Evolutionary conservation across 2,797 vertebrate genomes (phyloP), one percentile per base, ranked within the genome.

Genomic region (Sebastes alutus): DNA sequence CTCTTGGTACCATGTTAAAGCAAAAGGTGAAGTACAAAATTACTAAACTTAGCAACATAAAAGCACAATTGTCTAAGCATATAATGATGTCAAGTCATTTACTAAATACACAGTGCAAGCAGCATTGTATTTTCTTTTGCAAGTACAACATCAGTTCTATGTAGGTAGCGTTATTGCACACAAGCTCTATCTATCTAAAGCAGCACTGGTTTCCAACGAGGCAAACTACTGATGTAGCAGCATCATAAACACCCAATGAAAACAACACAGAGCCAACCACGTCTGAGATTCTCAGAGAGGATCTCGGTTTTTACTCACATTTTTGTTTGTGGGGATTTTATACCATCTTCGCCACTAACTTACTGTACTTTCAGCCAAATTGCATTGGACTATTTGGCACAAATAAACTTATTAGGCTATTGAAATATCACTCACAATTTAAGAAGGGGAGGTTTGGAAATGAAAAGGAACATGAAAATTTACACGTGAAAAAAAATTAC

Each of bases 181-280:
- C 81, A 93, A 91, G 90, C 87, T 91, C 84, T 92, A 89, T 83
- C 77, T 89, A 93, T 83, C 86, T 85, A 91, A 92, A 93, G 90
- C 91, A 90, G 89, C 87, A 91, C 87, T 89, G 85, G 85, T 82
- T 85, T 87, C 84, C 84, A 89, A 86, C 82, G 54, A 88, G 87
- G 89, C 86, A 89, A 92, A 93, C 85, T 83, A 93, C 84, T 84
- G 85, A 79, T 61, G 59, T 65, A 87, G 82, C 72, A 90, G 78
- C 87, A 68, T 88, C 87, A 89, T 83, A 82, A 93, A 90, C 83
- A 93, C 64, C 70, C 78, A 85, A 52, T 64, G 65, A 82, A 85
- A 88, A 89, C 80, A 82, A 91, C 78, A 89, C 85, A 75, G 75
- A 86, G 62, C 59, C 77, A 82, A 83, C 59, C 68, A 23, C 72